Base-by-base conservation (phyloP, 2,797 vertebrate species). In the Cephalopachus bancanus region DNA sequence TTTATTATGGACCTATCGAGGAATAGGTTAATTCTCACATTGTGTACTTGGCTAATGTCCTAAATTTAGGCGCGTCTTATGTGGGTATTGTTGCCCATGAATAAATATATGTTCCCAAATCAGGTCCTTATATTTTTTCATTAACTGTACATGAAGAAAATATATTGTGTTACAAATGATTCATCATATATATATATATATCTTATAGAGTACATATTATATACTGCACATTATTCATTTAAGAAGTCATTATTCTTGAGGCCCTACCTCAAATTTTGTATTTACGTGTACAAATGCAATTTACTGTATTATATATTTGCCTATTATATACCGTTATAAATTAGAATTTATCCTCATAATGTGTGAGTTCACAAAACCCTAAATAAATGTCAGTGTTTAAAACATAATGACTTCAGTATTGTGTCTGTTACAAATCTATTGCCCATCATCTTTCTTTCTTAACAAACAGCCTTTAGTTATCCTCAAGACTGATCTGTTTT, bases 201-300 rank as follows among this genome's bases (percentile, higher is more conserved):
- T 98, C 98, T 98, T 98, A 98, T 95, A 98, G 98, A 98, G 97
- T 98, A 98, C 97, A 94, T 99, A 99, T 97, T 99, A 99, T 98
- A 99, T 99, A 99, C 98, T 99, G 98, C 98, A 97, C 98, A 99
- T 99, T 98, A 98, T 99, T 99, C 99, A 99, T 99, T 99, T 99
- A 97, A 98, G 98, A 98, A 98, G 98, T 99, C 99, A 99, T 99
- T 99, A 98, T 99, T 99, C 99, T 99, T 99, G 99, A 99, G 99
- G 99, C 99, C 98, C 99, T 99, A 99, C 99, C 99, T 99, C 99
- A 99, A 98, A 99, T 99, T 99, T 99, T 99, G 99, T 99, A 99
- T 99, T 99, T 99, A 99, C 99, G 99, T 99, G 99, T 99, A 99
- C 98, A 99, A 99, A 99, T 99, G 99, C 99, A 99, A 99, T 99